Evolutionary conservation across 2,113 vertebrate genomes (phyloP), one percentile per base, ranked within the genome.

Genomic region (Callorhinus ursinus): DNA sequence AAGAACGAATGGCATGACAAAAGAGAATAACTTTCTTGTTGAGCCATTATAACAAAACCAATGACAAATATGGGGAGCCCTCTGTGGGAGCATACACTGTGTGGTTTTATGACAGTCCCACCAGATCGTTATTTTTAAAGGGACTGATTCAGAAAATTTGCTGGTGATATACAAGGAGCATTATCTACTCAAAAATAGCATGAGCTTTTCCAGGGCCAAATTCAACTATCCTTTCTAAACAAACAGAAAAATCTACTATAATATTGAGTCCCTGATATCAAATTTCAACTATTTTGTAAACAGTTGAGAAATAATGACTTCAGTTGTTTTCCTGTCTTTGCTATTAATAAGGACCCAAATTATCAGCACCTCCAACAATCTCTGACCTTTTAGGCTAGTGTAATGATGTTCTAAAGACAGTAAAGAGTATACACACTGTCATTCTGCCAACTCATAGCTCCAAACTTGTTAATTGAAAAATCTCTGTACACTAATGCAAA

Each of bases 241-340:
- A 74, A 39, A 93, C 28, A 95, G 88, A 86, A 87, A 87, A 80
- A 61, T 61, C 51, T 88, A 33, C 33, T 71, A 76, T 88, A 85
- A 61, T 61, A 42, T 4, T 84, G 71, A 84, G 63, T 63, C 26
- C 67, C 39, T 85, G 71, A 86, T 85, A 61, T 79, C 42, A 87
- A 91, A 69, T 88, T 95, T 95, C 57, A 92, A 92, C 39, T 67
- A 26, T 84, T 92, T 82, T 88, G 67, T 76, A n/a, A 92, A 88
- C 26, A 76, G 65, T 42, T 83, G 61, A 83, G 51, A 77, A 88
- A 88, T 81, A 90, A 89, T 49, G 10, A 79, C 61, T 49, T 91
- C 79, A 65, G 55, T 57, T 82, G 51, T 71, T 71, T 90, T 96
- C 26, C 39, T 93, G 33, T 93, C 79, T 88, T 74, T 77, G 39